These are phyloP conservation scores for Thereva unica DNA, from an alignment of 2,888 invertebrate genomes.

Conservation along the genomic window DNA sequence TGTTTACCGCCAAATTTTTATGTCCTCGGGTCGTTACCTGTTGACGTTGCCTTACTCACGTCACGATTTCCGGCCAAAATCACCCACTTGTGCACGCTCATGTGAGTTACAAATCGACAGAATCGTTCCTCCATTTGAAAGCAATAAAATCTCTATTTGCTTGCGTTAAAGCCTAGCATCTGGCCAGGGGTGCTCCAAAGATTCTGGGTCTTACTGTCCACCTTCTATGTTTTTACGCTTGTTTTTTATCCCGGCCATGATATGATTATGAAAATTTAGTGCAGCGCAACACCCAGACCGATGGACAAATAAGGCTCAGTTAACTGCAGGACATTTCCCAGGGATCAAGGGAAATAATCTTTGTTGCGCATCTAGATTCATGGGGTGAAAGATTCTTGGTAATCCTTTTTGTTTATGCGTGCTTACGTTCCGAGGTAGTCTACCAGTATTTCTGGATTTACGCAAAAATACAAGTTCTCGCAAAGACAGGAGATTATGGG, in stretches of 20 bases:
- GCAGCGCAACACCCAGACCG: slow-evolving; percentile 8
- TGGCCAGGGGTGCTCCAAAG: slow-evolving; percentile 17
- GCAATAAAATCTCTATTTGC: slow-evolving; percentile 41
- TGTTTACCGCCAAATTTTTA: no score
- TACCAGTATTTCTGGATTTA: slow-evolving; percentile 23
- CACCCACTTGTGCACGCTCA: slow-evolving; percentile 21
- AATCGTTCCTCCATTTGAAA: slow-evolving; percentile 20
- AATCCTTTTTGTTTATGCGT: slow-evolving; percentile 34
- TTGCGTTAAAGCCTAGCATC: slow-evolving; percentile 3
- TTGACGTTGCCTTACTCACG: slow-evolving; percentile 1
- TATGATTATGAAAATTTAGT: slow-evolving; percentile 41
- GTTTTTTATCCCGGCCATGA: slow-evolving; percentile 18
- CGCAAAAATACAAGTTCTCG: slow-evolving; percentile 29
- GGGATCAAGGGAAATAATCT: slow-evolving; percentile 38
- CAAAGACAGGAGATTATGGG: slow-evolving; percentile 37
- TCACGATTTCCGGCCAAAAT: slow-evolving; percentile 25
- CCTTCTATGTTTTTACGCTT: slow-evolving; percentile 11
- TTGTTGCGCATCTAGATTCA: slow-evolving; percentile 36
- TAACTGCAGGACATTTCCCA: slow-evolving; percentile 10
- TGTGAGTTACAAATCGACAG: slow-evolving; percentile 27
- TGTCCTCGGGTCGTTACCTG: no score
- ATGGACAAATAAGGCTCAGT: slow-evolving; percentile 23
- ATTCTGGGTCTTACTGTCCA: slow-evolving; percentile 5
- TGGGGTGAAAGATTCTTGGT: slow-evolving; percentile 7
- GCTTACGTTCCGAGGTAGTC: slow-evolving; percentile 17